Percentiles rank a stretch among this genome's conserved stretches.
These are phyloP conservation scores for Hirtodrosophila duncani DNA, from an alignment of 2,888 invertebrate genomes.

Conservation along the genomic window DNA sequence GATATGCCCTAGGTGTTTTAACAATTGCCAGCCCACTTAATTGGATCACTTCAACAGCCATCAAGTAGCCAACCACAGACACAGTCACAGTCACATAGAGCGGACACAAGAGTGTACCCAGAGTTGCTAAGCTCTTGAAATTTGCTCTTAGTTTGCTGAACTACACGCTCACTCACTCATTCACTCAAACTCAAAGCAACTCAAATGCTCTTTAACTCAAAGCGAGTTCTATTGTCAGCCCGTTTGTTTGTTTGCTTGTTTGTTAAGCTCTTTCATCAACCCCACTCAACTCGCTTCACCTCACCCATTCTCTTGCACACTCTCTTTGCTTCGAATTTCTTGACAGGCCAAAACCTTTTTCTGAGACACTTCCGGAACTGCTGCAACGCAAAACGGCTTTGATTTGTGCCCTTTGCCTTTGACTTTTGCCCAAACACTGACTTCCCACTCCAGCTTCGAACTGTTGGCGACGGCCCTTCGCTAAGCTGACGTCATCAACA, in stretches of 20 bases:
- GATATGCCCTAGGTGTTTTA: conserved; percentile 10
- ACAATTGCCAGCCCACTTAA: conserved; percentile 40
- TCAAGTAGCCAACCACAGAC: no score
- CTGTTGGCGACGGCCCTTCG: not conserved
- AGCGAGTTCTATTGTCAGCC: no score
- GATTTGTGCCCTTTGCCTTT: conserved; percentile 57
- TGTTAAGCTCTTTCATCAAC: conserved; percentile 19
- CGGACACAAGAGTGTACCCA: conserved; percentile 13
- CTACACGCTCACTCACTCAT: conserved; percentile 40
- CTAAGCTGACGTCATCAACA: conserved; percentile 64
- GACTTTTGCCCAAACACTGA: conserved; percentile 15
- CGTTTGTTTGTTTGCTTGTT: no score
- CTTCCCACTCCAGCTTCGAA: not conserved
- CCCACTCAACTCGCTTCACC: conserved; percentile 4
- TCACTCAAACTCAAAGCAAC: conserved; percentile 14
- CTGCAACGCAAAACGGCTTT: conserved; percentile 57
- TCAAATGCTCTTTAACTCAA: no score
- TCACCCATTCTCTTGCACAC: conserved; percentile 1
- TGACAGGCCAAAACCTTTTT: conserved; percentile 13
- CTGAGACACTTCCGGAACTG: conserved; percentile 18
- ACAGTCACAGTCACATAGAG: no score
- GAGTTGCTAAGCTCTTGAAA: conserved; percentile 11
- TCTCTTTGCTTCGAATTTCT: conserved; percentile 4
- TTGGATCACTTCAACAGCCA: conserved; percentile 48
- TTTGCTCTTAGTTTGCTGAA: conserved; percentile 23